These are phyloP conservation scores for Spizaetus ornatus DNA, from an alignment of 2,113 vertebrate genomes.

Conservation along the genomic window DNA sequence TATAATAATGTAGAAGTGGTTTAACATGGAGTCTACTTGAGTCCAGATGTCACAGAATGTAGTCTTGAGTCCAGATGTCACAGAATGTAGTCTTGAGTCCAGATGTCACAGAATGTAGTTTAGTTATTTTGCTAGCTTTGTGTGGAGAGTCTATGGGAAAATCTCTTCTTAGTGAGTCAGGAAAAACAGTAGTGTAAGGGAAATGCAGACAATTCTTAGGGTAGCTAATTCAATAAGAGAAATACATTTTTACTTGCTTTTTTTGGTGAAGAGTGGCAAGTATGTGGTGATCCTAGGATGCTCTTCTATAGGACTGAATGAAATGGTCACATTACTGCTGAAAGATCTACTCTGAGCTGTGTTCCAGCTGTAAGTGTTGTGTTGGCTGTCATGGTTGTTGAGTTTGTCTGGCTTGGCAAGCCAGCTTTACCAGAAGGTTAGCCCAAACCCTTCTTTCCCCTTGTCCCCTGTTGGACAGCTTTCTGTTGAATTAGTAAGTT, in stretches of 20 bases:
- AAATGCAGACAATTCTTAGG: not conserved
- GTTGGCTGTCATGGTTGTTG: not conserved
- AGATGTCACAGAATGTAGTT: not conserved
- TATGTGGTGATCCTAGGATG: not conserved
- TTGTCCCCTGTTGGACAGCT: not conserved
- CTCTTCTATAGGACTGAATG: not conserved
- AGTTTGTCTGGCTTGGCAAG: not conserved
- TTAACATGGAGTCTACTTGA: not conserved
- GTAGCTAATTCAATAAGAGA: not conserved
- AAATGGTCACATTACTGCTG: not conserved
- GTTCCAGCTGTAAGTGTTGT: rapidly evolving
- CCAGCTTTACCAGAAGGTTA: not conserved
- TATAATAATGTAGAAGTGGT: not conserved
- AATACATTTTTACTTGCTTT: not conserved
- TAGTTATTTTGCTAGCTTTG: not conserved
- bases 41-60: not conserved
- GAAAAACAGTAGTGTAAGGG: not conserved
- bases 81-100: not conserved
- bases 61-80: too few species aligned
- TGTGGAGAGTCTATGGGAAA: not conserved
- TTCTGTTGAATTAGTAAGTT: not conserved
- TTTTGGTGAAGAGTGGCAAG: not conserved
- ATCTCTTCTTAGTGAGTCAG: not conserved
- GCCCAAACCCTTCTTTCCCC: not conserved
- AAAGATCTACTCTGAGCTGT: not conserved